Evolutionary conservation across 1,140 invertebrate genomes (phyloP).

Genomic region (Philaenus spumarius): DNA sequence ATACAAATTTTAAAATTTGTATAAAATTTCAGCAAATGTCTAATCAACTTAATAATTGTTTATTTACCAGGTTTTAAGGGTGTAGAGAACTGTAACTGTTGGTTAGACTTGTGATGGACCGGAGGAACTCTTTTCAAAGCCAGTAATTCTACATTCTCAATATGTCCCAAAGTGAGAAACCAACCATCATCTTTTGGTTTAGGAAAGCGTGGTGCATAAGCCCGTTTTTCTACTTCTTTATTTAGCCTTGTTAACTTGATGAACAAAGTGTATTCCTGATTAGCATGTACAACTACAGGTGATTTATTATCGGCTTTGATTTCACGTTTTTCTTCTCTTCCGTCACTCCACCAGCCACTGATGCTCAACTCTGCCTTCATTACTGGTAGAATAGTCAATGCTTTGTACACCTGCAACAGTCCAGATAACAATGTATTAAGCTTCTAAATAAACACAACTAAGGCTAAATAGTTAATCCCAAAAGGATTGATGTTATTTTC

Average conservation of each 20-base stretch:
- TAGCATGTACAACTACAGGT: conserved; percentile 52
- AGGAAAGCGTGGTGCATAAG: conserved; percentile 76
- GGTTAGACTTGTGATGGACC: conserved; percentile 38
- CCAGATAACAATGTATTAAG: too few relatives aligned
- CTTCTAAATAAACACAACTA: too few relatives aligned
- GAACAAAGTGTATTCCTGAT: conserved; percentile 62
- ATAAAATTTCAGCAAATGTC: too few relatives aligned
- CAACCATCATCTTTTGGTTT: conserved; percentile 94
- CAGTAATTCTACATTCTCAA: conserved; percentile 64
- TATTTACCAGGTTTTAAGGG: conserved; percentile 48
- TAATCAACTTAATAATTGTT: too few relatives aligned
- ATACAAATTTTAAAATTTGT: too few relatives aligned
- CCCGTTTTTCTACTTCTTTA: conserved; percentile 44
- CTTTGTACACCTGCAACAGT: conserved; percentile 42
- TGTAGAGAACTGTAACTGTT: conserved; percentile 57
- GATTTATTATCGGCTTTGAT: conserved; percentile 31
- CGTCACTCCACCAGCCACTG: conserved; percentile 46
- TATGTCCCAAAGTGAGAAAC: conserved; percentile 80
- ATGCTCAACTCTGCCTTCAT: conserved; percentile 49
- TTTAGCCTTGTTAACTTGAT: conserved; percentile 45
- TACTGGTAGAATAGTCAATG: conserved; percentile 54
- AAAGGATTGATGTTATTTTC: too few relatives aligned
- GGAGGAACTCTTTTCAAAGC: conserved; percentile 72
- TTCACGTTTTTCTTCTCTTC: conserved; percentile 41
- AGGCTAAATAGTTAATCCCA: too few relatives aligned